phyloP scores from a whole-genome alignment of 2,888 invertebrate genomes.

The Plutella xylostella region DNA sequence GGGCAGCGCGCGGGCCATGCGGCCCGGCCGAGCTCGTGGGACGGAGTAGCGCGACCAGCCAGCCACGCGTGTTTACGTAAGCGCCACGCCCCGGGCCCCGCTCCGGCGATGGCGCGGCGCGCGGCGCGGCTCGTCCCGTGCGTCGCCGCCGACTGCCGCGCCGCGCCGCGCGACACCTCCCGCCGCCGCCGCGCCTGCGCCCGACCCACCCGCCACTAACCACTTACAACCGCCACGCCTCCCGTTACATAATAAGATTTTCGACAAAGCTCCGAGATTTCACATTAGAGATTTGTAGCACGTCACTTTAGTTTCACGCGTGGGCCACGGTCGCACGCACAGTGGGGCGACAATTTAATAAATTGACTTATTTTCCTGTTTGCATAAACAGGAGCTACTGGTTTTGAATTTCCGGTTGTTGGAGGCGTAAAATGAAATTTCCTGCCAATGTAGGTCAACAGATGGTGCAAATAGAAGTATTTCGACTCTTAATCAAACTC shows the following conservation, averaged over 20 bases:
- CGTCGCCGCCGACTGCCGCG: conserved; percentile 63
- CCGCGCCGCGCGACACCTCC: conserved; percentile 1
- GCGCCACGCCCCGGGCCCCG: conserved; percentile 71
- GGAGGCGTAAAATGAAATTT: too few relatives aligned
- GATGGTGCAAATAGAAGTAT: too few relatives aligned
- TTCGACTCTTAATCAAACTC: too few relatives aligned
- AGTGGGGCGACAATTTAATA: too few relatives aligned
- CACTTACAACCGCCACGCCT: conserved; percentile 43
- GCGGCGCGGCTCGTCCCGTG: conserved; percentile 58
- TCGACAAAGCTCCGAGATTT: conserved; percentile 26
- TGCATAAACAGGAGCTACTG: too few relatives aligned
- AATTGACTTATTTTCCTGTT: too few relatives aligned
- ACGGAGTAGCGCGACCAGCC: conserved; percentile 58
- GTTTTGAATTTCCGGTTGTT: too few relatives aligned
- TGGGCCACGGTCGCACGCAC: not conserved
- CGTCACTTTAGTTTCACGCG: not conserved
- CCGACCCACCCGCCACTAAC: conserved; percentile 19
- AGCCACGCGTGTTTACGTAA: conserved; percentile 66
- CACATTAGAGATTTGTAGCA: not conserved
- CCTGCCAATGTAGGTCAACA: too few relatives aligned
- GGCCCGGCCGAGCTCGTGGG: conserved; percentile 51
- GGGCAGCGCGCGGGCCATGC: conserved; percentile 35
- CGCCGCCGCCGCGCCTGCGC: not conserved
- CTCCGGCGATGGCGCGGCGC: conserved; percentile 63
- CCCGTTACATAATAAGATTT: conserved; percentile 50